Base-by-base conservation (phyloP, 2,797 vertebrate species). In the Leptoclinus maculatus region DNA sequence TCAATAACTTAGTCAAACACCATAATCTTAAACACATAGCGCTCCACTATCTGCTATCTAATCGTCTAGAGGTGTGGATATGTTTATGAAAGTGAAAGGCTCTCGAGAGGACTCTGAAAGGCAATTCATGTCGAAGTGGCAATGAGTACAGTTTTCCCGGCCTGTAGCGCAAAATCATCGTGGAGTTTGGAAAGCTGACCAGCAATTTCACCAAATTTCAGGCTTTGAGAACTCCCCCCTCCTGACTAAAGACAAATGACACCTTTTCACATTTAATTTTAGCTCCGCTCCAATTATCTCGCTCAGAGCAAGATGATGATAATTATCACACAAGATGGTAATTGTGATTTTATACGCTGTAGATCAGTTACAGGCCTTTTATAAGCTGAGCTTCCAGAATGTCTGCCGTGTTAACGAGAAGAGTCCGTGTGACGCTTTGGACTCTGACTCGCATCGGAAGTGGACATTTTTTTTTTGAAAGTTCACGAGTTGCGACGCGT, bases 1-100 rank as follows among this genome's bases (percentile, higher is more conserved):
- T 84, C 75, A 80, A 81, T 87, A 39, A 81, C 64, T 77, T 91
- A 78, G 87, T 86, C 78, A 80, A 83, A 90, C 63, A 78, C 43
- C 23, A 21, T 59, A 84, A 90, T 90, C 83, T 74, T 66, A 68
- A 81, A 82, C 66, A 84, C 71, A 84, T 36, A 66, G 71, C 58
- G 39, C 66, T 56, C 34, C 34, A 32, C 23, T 78, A 56, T 68
- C 65, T 76, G 25, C 23, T 63, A 78, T 84, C 70, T 86, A 34
- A 86, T 86, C 71, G 3, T 66, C 41, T 34, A 13, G 32, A 83
- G 62, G 70, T 79, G 79, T 84, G 81, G 74, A 80, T 72, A 13
- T 80, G 63, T 80, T 80, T 78, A 45, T 72, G 38, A 67, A 85
- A 72, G 69, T 74, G 58, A 87, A 79, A 72, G 29, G 58, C 62